Evolutionary conservation across 2,113 vertebrate genomes (phyloP).

Genomic region (Anas platyrhynchos): DNA sequence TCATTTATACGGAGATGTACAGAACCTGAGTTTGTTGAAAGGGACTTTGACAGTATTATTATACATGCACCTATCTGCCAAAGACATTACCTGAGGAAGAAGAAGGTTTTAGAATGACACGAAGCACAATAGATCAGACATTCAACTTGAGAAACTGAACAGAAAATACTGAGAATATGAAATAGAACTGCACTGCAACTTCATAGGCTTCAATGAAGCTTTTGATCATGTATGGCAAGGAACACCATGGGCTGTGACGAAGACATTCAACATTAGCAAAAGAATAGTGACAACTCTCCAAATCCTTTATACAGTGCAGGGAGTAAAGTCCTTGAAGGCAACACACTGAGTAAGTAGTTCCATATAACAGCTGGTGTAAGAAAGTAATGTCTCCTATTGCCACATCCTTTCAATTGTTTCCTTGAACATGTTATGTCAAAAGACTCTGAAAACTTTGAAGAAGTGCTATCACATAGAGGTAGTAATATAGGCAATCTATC

Average conservation of each 20-base stretch:
- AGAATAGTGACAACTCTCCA: neutral
- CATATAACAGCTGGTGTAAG: constrained; percentile 16
- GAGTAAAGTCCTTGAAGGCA: constrained; percentile 48
- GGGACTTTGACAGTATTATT: neutral
- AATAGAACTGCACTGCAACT: constrained; percentile 1
- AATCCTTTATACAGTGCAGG: constrained; percentile 2
- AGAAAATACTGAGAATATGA: neutral
- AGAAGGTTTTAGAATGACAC: neutral
- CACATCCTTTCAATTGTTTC: constrained; percentile 44
- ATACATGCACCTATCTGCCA: neutral
- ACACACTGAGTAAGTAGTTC: constrained; percentile 60
- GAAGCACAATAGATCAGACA: neutral
- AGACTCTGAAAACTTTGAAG: constrained; percentile 54
- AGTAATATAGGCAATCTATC: neutral
- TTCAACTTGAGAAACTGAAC: neutral
- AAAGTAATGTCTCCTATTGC: constrained; percentile 41
- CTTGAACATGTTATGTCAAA: constrained; percentile 52
- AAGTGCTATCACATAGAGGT: constrained; percentile 12
- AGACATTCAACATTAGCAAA: constrained; percentile 44
- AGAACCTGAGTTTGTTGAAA: neutral
- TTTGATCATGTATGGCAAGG: neutral
- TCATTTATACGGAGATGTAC: neutral
- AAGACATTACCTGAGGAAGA: neutral
- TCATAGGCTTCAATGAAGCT: constrained; percentile 15
- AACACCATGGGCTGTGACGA: neutral